phyloP scores from a whole-genome alignment of 2,888 invertebrate genomes.

The Drosophila villosipedis region DNA sequence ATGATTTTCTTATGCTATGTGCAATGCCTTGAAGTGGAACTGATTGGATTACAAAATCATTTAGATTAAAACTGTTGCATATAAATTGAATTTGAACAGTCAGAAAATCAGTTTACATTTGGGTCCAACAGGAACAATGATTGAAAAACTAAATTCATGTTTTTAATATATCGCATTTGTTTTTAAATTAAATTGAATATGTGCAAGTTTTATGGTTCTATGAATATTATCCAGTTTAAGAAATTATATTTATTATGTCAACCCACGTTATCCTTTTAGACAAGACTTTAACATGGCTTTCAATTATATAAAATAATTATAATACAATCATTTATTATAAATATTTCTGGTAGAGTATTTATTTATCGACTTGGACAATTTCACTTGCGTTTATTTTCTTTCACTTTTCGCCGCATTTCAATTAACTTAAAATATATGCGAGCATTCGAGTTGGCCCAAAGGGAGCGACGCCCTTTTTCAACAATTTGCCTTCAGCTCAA shows the following conservation, averaged over 20 bases:
- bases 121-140: background rate
- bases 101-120: background rate
- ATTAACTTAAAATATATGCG: slow-evolving; percentile 73
- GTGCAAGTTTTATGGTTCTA: background rate
- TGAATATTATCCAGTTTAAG: background rate
- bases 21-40: background rate
- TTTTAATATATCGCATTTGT: too few relatives aligned
- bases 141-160: background rate
- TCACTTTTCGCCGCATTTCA: slow-evolving; percentile 56
- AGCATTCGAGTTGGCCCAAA: slow-evolving; percentile 30
- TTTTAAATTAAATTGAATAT: background rate
- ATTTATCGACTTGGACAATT: background rate
- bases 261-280: background rate
- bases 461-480: slow-evolving; percentile 39
- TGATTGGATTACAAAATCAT: background rate
- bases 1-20: background rate
- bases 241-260: background rate
- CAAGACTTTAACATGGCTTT: background rate
- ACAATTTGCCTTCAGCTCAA: slow-evolving; percentile 46
- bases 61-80: background rate
- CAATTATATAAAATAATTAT: background rate
- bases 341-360: background rate
- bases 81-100: background rate
- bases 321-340: background rate
- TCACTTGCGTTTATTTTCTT: background rate